Evolutionary conservation across 1,140 invertebrate genomes (phyloP), one percentile per base, ranked within the genome.

Genomic region (Aphidius ervi): DNA sequence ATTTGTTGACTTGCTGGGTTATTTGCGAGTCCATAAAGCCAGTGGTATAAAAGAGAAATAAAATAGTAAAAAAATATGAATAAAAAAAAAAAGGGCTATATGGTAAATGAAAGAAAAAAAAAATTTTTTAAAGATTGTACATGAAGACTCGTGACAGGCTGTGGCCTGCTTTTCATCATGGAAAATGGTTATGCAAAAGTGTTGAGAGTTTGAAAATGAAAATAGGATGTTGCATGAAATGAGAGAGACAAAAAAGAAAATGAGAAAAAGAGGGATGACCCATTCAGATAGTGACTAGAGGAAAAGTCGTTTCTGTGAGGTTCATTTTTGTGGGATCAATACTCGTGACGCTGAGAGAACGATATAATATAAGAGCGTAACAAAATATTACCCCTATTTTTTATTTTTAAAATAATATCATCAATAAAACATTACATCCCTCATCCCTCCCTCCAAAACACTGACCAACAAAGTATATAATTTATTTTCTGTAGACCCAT

Each of bases 281-380:
- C 69, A 73, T 73, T 73, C 65, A 70, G 67, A 65, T 68, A 70
- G 67, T 56, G 62, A 58, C 65, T 52, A 65, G 60, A 62, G 55
- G 55, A 46, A 59, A 62, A 56, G 53, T 62, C 57, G 53, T 46
- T 54, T 49, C 54, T 63, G 45, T 41, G 41, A 45, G 43, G 43
- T 43, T 60, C 59, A 39, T 60, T 56, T 63, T 56, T 40, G 46
- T 20, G 62, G 52, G 70, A 74, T 74, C 73, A 74, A 74, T 74
- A 74, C 73, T 73, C 62, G 67, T 63, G 70, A 70, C 65, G 65
- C 61, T 69, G 65, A 66, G 65, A 68, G 49, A 65, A 59, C 68
- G 67, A 70, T 66, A 68, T 65, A 69, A 49, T 56, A 47, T 43
- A 48, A 37, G 9, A 48, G 8, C 3, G 46, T 6, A n/a, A 16